These are phyloP conservation scores for Dilophus febrilis DNA, from an alignment of 2,888 invertebrate species.

Conservation along the genomic window DNA sequence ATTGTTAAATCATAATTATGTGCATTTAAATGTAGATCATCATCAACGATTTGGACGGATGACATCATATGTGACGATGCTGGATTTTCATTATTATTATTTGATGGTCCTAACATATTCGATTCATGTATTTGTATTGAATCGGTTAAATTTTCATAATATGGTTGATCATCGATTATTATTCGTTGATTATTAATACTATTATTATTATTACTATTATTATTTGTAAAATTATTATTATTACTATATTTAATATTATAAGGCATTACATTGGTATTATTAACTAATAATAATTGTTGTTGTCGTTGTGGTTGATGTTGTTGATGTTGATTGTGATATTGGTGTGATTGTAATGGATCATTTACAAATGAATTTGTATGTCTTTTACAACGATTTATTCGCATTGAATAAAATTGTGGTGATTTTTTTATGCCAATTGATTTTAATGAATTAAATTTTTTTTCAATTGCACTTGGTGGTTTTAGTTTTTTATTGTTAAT, in stretches of 20 bases:
- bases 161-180: too few relatives aligned
- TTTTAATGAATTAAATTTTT: constrained; percentile 16
- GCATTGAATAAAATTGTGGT: constrained; percentile 13
- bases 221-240: constrained; percentile 20
- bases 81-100: constrained; percentile 7
- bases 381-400: constrained; percentile 22
- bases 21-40: constrained; percentile 14
- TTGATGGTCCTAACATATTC: constrained; percentile 4
- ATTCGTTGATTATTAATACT: constrained; percentile 27
- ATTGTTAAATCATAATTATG: too few relatives aligned
- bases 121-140: constrained; percentile 46
- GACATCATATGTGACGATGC: too few relatives aligned
- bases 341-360: not conserved
- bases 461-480: constrained; percentile 3
- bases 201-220: constrained; percentile 13
- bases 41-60: constrained; percentile 13
- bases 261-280: constrained; percentile 1
- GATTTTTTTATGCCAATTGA: constrained; percentile 12
- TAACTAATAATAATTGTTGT: constrained; percentile 2
- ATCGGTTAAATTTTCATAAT: constrained; percentile 47
- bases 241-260: constrained; percentile 8
- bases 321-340: too few relatives aligned
- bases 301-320: not conserved
- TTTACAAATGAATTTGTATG: constrained; percentile 27
- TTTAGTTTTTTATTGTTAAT: not conserved